Evolutionary conservation across 2,113 vertebrate genomes (phyloP).

Genomic region (Hymenochirus boettgeri): DNA sequence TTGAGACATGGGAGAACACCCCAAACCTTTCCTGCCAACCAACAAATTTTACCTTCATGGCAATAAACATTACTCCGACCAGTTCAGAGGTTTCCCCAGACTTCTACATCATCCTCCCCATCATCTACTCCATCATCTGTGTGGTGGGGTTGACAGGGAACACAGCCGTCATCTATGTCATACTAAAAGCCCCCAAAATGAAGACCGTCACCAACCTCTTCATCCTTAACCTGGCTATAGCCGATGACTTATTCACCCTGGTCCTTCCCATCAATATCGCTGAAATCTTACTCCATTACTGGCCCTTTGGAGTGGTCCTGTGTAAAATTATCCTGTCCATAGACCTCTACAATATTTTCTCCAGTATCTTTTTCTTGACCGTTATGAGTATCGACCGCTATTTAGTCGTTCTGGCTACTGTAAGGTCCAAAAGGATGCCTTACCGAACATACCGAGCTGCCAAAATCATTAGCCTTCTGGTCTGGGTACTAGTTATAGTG

Average conservation of each 20-base stretch:
- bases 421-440: constrained; percentile 72
- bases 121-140: constrained; percentile 80
- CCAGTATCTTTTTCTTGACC: constrained; percentile 85
- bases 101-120: constrained; percentile 72
- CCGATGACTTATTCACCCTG: constrained; percentile 78
- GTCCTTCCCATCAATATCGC: constrained; percentile 82
- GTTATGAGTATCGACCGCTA: constrained; percentile 86
- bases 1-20: constrained; percentile 38
- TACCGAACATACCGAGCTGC: constrained; percentile 74
- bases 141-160: constrained; percentile 81
- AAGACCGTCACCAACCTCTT: constrained; percentile 89
- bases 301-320: constrained; percentile 82
- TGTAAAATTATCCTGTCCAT: constrained; percentile 85
- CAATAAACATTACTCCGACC: too few species aligned
- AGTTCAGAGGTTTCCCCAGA: constrained; percentile 52
- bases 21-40: constrained; percentile 29
- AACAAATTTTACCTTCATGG: constrained; percentile 5
- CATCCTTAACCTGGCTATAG: constrained; percentile 81
- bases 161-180: constrained; percentile 80
- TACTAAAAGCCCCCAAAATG: constrained; percentile 86
- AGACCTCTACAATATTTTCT: constrained; percentile 89
- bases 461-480: constrained; percentile 74
- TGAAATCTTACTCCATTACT: constrained; percentile 77
- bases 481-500: constrained; percentile 79
- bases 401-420: constrained; percentile 76